Conservation (phyloP, 2,797 vertebrate genomes). For the Chelonia mydas region DNA sequence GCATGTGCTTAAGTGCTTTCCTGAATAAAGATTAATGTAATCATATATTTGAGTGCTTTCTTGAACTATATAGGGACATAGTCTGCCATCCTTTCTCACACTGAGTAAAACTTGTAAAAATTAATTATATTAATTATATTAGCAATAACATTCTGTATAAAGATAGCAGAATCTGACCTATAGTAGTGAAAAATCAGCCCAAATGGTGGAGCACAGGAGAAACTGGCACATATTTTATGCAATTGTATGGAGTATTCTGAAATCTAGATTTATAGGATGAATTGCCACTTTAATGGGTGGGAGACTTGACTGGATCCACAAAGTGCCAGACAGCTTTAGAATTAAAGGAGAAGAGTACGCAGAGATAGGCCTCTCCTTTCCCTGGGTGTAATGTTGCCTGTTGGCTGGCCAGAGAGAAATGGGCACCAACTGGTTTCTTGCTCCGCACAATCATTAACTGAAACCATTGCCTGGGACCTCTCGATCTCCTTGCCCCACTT, state of each 20-base stretch:
- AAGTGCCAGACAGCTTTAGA: too few relatives aligned
- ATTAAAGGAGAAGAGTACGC: too few relatives aligned
- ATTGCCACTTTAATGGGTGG: not conserved
- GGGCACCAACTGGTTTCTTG: too few relatives aligned
- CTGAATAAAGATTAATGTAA: not conserved
- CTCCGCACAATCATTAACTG: too few relatives aligned
- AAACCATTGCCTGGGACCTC: too few relatives aligned
- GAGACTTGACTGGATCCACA: too few relatives aligned
- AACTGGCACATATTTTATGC: not conserved
- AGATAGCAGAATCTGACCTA: not conserved
- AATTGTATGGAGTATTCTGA: not conserved
- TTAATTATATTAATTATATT: not conserved
- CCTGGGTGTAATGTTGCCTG: too few relatives aligned
- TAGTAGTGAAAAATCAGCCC: not conserved
- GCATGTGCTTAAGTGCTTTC: rapidly evolving
- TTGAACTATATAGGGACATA: not conserved
- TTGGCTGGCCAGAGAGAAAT: too few relatives aligned
- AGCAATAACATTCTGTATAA: not conserved
- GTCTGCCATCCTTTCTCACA: not conserved
- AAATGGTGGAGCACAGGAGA: not conserved
- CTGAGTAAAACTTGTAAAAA: too few relatives aligned
- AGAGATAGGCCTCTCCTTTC: too few relatives aligned
- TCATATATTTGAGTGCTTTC: not conserved
- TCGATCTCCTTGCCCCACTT: too few relatives aligned
- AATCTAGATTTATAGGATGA: not conserved